Base-by-base conservation (phyloP, 2,888 invertebrate species). In the Rhingia rostrata region DNA sequence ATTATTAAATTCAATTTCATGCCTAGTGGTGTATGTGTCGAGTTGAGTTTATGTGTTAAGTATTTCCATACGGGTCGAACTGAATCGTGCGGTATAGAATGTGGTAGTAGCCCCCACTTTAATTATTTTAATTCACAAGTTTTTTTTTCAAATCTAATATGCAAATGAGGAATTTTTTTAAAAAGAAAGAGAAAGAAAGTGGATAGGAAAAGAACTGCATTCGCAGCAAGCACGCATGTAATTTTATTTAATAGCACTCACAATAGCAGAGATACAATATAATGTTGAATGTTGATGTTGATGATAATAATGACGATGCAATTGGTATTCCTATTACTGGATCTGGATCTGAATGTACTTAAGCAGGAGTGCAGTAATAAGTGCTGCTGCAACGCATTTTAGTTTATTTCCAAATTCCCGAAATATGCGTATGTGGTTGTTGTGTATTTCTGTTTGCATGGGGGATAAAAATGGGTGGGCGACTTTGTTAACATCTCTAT, bases 1-100 rank as follows among this genome's bases (percentile, higher is more conserved):
- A 83, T 83, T 83, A 83, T 83, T 83, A 83, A 83, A 83, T 72
- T 83, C 83, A 83, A 83, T 81, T 81, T 70, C 69, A 81, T 58
- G 79, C 72, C 67, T 79, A 69, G 54, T 63, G 72, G 60, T 64
- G 53, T 60, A 41, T 43, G 61, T 64, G 60, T 47, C 64, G 81
- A 47, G 66, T 33, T 30, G 61, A 61, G 70, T 77, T 60, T 63
- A 49, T 69, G 63, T 81, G 74, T 74, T 81, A 75, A 82, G 81
- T 81, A 69, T 77, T 82, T 77, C 64, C 66, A 77, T 77, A 49
- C 70, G 82, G 82, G 78, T 77, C 82, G 82, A 77, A 77, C 60
- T 61, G 66, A 60, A 77, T 75, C 69, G 70, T 64, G 64, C 56
- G 4, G 6, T 77, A 49, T 49, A 61, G 61, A 47, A 32, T 67